These are phyloP conservation scores for Pangasianodon gigas DNA, from an alignment of 2,113 vertebrate genomes.

Conservation along the genomic window DNA sequence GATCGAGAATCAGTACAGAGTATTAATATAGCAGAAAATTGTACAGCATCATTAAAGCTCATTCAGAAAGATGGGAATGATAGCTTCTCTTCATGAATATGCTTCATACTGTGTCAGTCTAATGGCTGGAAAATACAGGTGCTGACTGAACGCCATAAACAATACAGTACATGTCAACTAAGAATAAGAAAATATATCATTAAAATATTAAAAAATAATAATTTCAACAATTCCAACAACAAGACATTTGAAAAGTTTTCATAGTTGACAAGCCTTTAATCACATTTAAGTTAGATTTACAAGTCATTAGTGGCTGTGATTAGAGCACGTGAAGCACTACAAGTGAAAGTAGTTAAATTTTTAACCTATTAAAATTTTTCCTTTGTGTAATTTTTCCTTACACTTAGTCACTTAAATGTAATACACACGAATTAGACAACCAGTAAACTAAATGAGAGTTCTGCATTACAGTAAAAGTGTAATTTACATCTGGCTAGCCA, in stretches of 20 bases:
- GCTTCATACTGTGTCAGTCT: background rate
- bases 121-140: background rate
- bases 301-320: too few relatives aligned
- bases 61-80: too few relatives aligned
- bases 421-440: background rate
- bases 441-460: background rate
- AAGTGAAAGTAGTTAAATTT: background rate
- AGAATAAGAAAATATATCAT: too few relatives aligned
- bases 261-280: background rate
- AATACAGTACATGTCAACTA: too few relatives aligned
- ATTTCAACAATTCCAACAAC: too few relatives aligned
- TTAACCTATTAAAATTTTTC: background rate
- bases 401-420: background rate
- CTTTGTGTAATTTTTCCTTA: background rate
- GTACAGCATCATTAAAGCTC: too few relatives aligned
- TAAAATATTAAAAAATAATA: too few relatives aligned
- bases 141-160: background rate
- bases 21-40: too few relatives aligned
- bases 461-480: background rate
- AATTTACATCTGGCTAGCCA: background rate
- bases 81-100: too few relatives aligned
- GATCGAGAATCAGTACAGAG: too few relatives aligned
- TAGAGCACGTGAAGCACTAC: background rate
- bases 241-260: too few relatives aligned
- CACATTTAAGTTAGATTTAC: background rate